Evolutionary conservation across 2,113 vertebrate genomes (phyloP).

Genomic region (Heliornis fulica): DNA sequence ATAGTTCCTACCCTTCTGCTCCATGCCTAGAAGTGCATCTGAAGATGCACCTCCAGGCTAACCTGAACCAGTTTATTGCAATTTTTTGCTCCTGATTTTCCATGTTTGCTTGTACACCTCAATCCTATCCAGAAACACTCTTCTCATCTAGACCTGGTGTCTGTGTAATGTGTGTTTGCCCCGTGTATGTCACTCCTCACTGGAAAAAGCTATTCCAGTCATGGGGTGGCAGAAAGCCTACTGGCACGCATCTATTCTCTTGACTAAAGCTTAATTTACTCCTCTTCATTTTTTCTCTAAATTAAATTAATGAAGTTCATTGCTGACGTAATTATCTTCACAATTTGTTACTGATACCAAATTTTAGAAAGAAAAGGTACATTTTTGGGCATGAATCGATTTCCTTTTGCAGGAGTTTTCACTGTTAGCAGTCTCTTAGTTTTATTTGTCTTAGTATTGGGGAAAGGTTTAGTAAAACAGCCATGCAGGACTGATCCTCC

Average conservation of each 20-base stretch:
- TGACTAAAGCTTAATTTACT: not conserved
- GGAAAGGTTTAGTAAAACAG: not conserved
- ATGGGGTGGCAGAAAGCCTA: not conserved
- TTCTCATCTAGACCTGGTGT: not conserved
- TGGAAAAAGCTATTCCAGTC: not conserved
- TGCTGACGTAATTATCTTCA: not conserved
- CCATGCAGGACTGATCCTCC: not conserved
- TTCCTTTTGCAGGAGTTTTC: not conserved
- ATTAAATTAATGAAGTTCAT: not conserved
- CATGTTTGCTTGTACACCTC: not conserved
- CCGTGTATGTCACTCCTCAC: not conserved
- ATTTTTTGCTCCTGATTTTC: not conserved
- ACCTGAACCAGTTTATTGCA: not conserved
- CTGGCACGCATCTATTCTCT: not conserved
- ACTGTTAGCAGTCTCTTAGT: not conserved
- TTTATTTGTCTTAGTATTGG: not conserved
- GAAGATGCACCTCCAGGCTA: not conserved
- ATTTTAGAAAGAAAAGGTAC: not conserved
- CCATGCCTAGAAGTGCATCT: not conserved
- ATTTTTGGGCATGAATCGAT: not conserved
- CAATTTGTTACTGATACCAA: not conserved
- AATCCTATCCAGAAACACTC: not conserved
- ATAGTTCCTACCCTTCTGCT: not conserved
- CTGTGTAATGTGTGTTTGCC: not conserved
- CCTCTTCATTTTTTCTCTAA: not conserved